Base-by-base conservation (phyloP, 2,113 vertebrate species). In the Malurus cyaneus region DNA sequence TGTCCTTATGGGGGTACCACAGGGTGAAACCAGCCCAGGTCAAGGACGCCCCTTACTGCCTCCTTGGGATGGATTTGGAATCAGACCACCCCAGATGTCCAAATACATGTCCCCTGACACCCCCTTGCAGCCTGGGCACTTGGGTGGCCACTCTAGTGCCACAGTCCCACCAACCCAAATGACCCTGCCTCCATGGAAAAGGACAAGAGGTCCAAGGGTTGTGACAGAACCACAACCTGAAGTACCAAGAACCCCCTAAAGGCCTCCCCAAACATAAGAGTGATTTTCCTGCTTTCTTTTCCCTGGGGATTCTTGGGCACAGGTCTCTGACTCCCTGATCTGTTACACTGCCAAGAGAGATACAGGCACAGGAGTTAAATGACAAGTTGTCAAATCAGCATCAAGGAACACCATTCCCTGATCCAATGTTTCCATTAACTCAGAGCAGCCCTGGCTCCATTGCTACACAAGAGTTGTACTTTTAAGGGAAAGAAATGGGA, bases 251-350 rank as follows among this genome's bases (percentile, higher is more conserved):
- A 59, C 39, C 42, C 34, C 60, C 10, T 28, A 29, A 60, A 67
- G n/a, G 36, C 29, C 14, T 49, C 44, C 19, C n/a, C 8, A 52
- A 57, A 3, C 0, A 0, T 4, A 67, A 70, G 29, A 49, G 8
- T 11, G 61, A 21, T 77, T 71, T 25, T 82, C 18, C 78, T 80
- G n/a, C 32, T 88, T 39, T 31, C 12, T 18, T 88, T 76, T 61
- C 41, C 50, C 41, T 54, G 31, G 25, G 46, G 34, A 74, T 19
- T 28, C 61, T 34, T 39, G 13, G 50, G 23, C 47, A 80, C 17
- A 31, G 39, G 32, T 41, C 47, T 82, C 50, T 85, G 74, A 29
- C 34, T 66, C 62, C 64, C 74, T 61, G n/a, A 49, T 32, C 26
- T 78, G 73, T n/a, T 49, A 77, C 28, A 17, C 39, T 42, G 12